Percentiles rank a stretch among this genome's conserved stretches.
Conservation (phyloP, 2,113 vertebrate species). For the Mobula birostris region DNA sequence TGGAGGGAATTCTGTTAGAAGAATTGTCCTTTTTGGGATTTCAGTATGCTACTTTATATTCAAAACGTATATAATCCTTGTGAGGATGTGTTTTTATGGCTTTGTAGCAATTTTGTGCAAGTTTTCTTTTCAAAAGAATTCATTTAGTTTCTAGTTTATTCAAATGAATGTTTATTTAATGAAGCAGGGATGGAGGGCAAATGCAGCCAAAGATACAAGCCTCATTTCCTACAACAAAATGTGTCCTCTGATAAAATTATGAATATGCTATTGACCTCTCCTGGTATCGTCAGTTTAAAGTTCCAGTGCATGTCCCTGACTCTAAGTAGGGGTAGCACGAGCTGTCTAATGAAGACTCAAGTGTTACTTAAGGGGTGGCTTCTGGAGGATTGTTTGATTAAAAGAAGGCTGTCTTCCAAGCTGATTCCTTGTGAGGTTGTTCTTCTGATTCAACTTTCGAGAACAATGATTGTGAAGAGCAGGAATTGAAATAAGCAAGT, state of each 20-base stretch:
- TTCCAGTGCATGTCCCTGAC: too few relatives aligned
- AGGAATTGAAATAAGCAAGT: slow-evolving; percentile 19
- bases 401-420: background rate
- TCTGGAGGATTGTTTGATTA: slow-evolving; percentile 13
- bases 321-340: background rate
- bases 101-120: background rate
- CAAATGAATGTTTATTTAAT: too few relatives aligned
- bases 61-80: background rate
- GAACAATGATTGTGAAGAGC: background rate
- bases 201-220: too few relatives aligned
- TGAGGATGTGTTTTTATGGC: background rate
- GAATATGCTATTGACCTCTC: too few relatives aligned
- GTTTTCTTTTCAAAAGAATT: background rate
- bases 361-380: background rate
- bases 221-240: too few relatives aligned
- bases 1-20: background rate
- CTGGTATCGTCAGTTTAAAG: too few relatives aligned
- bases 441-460: background rate
- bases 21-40: background rate
- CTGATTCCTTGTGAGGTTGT: background rate
- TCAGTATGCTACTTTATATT: background rate
- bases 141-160: background rate
- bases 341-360: background rate
- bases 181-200: too few relatives aligned
- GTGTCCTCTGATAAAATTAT: too few relatives aligned